A percentile compares a stretch with the other conserved stretches of the same genome.
Conservation (phyloP, 2,888 invertebrate genomes). For the Herminia tarsipennalis region DNA sequence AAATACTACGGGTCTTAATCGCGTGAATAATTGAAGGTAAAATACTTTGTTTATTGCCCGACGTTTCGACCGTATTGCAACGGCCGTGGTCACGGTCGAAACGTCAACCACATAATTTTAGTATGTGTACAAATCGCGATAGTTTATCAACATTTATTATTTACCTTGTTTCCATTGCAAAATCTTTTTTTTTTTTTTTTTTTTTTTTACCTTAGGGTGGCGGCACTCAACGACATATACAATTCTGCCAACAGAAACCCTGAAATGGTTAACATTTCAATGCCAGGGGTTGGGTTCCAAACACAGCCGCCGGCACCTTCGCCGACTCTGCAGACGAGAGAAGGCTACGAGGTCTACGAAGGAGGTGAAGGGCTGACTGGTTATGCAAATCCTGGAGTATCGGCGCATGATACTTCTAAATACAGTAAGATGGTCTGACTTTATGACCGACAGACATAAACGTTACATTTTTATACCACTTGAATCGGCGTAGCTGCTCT, state of each 20-base stretch:
- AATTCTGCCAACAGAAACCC: slow-evolving; percentile 57
- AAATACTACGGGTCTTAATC: too few relatives aligned
- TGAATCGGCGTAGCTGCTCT: too few relatives aligned
- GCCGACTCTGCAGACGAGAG: slow-evolving; percentile 55
- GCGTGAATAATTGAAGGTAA: too few relatives aligned
- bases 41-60: too few relatives aligned
- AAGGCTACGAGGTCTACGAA: slow-evolving; percentile 86
- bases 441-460: not conserved
- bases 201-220: slow-evolving; percentile 79
- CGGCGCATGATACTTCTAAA: slow-evolving; percentile 67
- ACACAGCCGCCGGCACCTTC: slow-evolving; percentile 33
- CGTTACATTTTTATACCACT: not conserved
- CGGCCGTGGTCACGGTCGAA: too few relatives aligned
- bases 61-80: too few relatives aligned
- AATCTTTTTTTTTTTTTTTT: too few relatives aligned
- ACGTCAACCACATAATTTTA: too few relatives aligned
- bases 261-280: slow-evolving; percentile 34
- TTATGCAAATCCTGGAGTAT: slow-evolving; percentile 58
- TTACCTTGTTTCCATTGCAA: too few relatives aligned
- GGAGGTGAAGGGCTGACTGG: slow-evolving; percentile 84
- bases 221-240: slow-evolving; percentile 89
- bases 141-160: too few relatives aligned
- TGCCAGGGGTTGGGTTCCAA: slow-evolving; percentile 19
- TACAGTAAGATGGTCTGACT: slow-evolving; percentile 59
- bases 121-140: too few relatives aligned